Conservation (phyloP, 2,113 vertebrate genomes). For the Merops nubicus region DNA sequence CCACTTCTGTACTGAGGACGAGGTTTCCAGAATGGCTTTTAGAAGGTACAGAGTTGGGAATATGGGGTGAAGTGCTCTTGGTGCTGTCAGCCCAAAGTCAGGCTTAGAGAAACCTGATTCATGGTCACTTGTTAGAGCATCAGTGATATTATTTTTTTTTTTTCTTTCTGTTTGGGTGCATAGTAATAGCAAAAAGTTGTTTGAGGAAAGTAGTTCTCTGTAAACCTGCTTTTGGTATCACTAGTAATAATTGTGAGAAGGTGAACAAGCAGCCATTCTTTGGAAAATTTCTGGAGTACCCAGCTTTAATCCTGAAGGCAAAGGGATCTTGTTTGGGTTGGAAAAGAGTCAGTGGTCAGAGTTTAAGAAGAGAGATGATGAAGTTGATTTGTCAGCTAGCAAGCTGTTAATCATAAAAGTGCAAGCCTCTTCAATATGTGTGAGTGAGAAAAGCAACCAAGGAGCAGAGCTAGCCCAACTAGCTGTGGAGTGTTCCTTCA, state of each 20-base stretch:
- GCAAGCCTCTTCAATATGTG: neutral
- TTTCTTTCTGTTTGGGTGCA: neutral
- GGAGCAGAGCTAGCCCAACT: neutral
- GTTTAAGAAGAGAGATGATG: neutral
- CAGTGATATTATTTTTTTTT: neutral
- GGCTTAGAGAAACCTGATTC: neutral
- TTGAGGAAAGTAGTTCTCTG: neutral
- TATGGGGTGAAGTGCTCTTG: neutral
- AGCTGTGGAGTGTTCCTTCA: neutral
- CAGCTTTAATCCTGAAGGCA: neutral
- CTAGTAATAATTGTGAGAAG: neutral
- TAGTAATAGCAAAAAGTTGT: neutral
- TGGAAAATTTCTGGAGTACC: neutral
- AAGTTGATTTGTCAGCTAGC: neutral
- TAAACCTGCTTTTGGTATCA: neutral
- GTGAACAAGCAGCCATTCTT: neutral
- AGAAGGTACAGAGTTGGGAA: neutral
- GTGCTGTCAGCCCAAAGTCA: neutral
- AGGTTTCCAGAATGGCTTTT: neutral
- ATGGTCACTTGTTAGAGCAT: neutral
- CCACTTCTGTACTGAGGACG: neutral
- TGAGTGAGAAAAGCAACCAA: neutral
- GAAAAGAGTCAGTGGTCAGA: neutral
- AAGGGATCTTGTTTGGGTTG: neutral
- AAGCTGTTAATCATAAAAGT: neutral